Conservation (phyloP, 2,797 vertebrate genomes). For the Chelmon rostratus region DNA sequence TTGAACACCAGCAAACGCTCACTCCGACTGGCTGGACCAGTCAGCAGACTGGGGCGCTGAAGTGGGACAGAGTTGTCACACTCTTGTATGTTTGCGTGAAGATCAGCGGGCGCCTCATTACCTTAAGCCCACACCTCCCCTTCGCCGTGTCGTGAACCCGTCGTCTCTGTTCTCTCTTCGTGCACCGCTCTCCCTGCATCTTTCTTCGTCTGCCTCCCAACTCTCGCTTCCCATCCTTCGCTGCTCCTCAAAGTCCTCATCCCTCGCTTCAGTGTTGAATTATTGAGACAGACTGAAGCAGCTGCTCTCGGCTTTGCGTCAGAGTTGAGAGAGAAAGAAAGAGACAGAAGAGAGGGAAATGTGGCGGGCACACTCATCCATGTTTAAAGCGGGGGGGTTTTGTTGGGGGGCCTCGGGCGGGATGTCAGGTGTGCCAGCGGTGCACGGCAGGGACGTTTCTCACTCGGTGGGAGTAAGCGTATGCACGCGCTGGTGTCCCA, state of each 20-base stretch:
- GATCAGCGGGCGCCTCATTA: conserved; percentile 29
- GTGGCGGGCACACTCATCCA: conserved; percentile 81
- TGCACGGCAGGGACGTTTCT: conserved; percentile 62
- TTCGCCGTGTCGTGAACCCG: conserved; percentile 8
- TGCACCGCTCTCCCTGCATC: not conserved
- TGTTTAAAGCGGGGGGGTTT: conserved; percentile 85
- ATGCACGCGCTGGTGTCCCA: conserved; percentile 43
- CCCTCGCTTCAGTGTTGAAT: conserved; percentile 77
- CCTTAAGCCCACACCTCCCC: conserved; percentile 15
- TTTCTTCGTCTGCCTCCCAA: conserved; percentile 49
- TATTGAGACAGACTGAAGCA: conserved; percentile 82
- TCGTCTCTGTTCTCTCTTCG: not conserved
- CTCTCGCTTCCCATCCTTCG: conserved; percentile 55
- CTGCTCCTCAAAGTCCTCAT: conserved; percentile 72
- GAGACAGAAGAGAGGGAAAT: conserved; percentile 43
- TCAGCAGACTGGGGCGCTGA: conserved; percentile 21
- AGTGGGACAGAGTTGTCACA: conserved; percentile 52
- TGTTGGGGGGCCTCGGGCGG: conserved; percentile 78
- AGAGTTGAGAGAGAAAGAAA: conserved; percentile 65
- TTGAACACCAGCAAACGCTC: conserved; percentile 22
- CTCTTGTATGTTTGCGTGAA: conserved; percentile 26
- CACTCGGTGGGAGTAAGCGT: conserved; percentile 39
- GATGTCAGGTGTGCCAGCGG: conserved; percentile 79
- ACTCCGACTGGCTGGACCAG: conserved; percentile 20
- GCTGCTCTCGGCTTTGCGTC: conserved; percentile 79